Base-by-base conservation (phyloP, 2,888 invertebrate species). In the Cheilosia soror region DNA sequence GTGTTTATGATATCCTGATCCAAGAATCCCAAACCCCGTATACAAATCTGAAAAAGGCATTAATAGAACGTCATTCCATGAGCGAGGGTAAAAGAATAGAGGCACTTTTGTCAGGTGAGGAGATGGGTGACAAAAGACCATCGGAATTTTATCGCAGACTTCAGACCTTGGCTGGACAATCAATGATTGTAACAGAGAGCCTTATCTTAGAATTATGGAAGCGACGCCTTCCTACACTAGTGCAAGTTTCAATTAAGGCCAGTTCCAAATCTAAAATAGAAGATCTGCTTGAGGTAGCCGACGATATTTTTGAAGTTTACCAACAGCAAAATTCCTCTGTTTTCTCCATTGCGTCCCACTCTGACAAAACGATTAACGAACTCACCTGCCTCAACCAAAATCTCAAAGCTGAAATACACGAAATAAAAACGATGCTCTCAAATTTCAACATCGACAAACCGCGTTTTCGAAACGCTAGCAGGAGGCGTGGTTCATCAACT, bases 361-460 rank as follows among this genome's bases (percentile, higher is more conserved):
- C 47, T 13, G 13, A 62, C 7, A 20, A 9, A 53, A 42, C 63
- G 0, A 51, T 73, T 6, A 15, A 9, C 1, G 73, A 73, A 4
- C 44, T 73, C 0, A 55, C 33, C 0, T 1, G 6, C 4, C 33
- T 33, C 0, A 75, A 57, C 13, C 25, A 65, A 49, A 55, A 20
- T 1, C 42, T 68, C 0, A 40, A 76, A 53, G 11, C 5, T 0
- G 40, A 76, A 44, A 66, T 66, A 5, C 47, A 13, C 42, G 51
- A 76, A 60, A 76, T 76, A 11, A 76, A 75, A 20, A 6, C 65
- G 3, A 73, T 73, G 63, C 55, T 73, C 2, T 44, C 53, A 7
- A 40, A 42, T 4, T 40, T 63, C 4, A 63, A 44, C 4, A 20
- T 63, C 1, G 49, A 63, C 5, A n/a, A 33, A 33, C 33, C 33